phyloP scores from a whole-genome alignment of 2,797 vertebrate species.

The Myiotriccus ornatus region DNA sequence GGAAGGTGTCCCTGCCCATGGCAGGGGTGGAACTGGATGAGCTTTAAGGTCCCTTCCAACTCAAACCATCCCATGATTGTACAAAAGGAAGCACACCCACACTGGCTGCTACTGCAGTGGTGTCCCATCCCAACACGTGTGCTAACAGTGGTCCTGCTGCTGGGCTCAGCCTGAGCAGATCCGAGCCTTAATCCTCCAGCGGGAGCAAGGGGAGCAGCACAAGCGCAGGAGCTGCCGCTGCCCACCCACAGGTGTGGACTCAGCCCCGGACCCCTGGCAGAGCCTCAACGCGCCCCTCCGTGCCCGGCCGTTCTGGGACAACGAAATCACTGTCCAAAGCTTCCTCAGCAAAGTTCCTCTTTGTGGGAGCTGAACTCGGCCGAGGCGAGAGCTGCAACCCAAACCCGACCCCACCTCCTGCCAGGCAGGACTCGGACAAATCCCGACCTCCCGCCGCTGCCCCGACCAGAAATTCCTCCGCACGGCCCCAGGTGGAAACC shows the following conservation, averaged over 20 bases:
- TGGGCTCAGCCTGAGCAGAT: neutral
- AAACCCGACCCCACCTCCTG: neutral
- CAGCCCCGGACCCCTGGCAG: neutral
- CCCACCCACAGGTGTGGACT: neutral
- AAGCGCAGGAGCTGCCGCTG: neutral
- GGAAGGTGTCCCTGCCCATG: neutral
- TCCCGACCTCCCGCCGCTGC: neutral
- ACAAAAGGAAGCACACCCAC: accelerated
- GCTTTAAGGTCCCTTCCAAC: neutral
- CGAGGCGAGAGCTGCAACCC: neutral
- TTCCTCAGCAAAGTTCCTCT: neutral
- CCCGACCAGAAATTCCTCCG: neutral
- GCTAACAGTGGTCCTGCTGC: neutral
- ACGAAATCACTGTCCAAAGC: neutral
- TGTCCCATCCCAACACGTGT: accelerated
- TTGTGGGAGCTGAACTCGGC: neutral
- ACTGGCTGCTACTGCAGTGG: accelerated
- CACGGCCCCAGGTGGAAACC: neutral
- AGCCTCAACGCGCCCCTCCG: neutral
- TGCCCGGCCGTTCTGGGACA: neutral
- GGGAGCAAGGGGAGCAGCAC: neutral
- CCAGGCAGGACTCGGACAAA: neutral
- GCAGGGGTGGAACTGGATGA: neutral
- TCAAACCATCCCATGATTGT: neutral
- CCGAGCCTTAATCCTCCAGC: neutral